Evolutionary conservation across 2,113 vertebrate genomes (phyloP), one percentile per base, ranked within the genome.

Genomic region (Cyprinodon brontotheroides): DNA sequence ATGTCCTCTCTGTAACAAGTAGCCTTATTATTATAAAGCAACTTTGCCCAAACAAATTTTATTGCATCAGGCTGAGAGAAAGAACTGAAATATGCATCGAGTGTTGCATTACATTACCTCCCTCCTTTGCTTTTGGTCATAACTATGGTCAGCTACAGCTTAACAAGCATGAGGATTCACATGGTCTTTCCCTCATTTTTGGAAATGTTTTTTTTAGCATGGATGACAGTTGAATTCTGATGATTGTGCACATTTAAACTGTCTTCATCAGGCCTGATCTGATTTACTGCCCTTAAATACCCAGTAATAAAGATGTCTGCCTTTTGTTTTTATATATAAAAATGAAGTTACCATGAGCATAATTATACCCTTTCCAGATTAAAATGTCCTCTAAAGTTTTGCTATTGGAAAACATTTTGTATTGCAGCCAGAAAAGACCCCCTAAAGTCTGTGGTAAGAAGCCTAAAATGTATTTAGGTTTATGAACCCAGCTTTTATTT

Each of bases 381-480:
- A 47, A 61, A 74, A 65, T 40, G 29, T 71, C 74, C 87, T 89
- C 91, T 89, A 77, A 91, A 78, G 85, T 89, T 72, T 84, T 72
- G 70, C 77, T 80, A 64, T 79, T 74, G 77, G 79, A 71, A 78
- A 72, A 83, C 53, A 43, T 17, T 76, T 62, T n/a, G 57, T 29
- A 29, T 65, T 3, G 65, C n/a, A 72, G 47, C 3, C 47, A 22
- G 64, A 72, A 61, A 74, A 68, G 39, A 22, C 68, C 74, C 69
- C 14, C 61, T 20, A 3, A 45, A 47, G 36, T 60, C 29, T 50
- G 38, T 22, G 60, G 59, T 39, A 57, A 20, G 2, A 41, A 41
- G 41, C 41, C 5, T 63, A 66, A 61, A 78, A 76, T 50, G 14
- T 38, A 15, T 53, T 83, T 67, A n/a, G 12, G 3, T 60, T 65